Evolutionary conservation across 2,888 invertebrate species (phyloP).

Genomic region (Ceraclea dissimilis): DNA sequence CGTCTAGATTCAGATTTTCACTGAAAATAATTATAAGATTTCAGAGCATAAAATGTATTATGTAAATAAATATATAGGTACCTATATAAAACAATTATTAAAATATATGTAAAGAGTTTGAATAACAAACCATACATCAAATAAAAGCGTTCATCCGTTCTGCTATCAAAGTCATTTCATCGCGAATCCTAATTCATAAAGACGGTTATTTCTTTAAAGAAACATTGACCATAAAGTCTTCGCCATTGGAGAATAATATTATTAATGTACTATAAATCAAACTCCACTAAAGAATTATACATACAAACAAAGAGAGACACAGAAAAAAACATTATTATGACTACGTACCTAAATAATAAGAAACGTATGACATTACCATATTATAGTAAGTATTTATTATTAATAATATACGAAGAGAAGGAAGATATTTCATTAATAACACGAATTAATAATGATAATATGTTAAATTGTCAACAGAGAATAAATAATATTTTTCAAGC

Average conservation of each 20-base stretch:
- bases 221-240: constrained; percentile 12
- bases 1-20: no score
- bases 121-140: neutral
- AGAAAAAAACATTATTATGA: no score
- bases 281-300: neutral
- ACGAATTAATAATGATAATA: neutral
- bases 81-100: no score
- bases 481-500: neutral
- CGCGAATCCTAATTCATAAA: constrained; percentile 4
- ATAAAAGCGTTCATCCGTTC: constrained; percentile 4
- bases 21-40: no score
- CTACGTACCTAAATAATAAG: no score
- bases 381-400: no score
- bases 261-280: neutral
- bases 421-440: constrained; percentile 1
- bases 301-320: neutral
- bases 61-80: no score
- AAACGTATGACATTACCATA: no score
- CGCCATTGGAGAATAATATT: constrained; percentile 1
- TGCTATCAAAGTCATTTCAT: constrained; percentile 7
- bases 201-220: constrained; percentile 11
- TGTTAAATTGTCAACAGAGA: constrained; percentile 1
- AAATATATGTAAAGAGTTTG: neutral
- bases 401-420: no score
- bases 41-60: no score